phyloP scores from a whole-genome alignment of 2,888 invertebrate species.

The Agrenia bidenticulata region DNA sequence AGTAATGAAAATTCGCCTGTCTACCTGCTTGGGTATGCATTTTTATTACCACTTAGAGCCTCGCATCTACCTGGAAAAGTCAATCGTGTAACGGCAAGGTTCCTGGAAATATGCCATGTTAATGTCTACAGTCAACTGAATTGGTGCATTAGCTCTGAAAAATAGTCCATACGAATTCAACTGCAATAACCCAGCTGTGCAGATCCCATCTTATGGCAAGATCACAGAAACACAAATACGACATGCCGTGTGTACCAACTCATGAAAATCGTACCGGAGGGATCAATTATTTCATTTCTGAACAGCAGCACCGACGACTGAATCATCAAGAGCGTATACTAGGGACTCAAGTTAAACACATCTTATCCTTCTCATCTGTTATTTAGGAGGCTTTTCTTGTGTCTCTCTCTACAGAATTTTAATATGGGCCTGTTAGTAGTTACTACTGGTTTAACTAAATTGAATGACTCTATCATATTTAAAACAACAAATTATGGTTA shows the following conservation, averaged over 20 bases:
- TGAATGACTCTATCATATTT: too few species aligned
- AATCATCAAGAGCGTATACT: too few species aligned
- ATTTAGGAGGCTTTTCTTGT: too few species aligned
- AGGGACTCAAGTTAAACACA: too few species aligned
- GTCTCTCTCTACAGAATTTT: too few species aligned
- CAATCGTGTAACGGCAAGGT: background rate
- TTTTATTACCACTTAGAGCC: conserved; percentile 7
- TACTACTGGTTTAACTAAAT: too few species aligned
- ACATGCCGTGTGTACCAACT: background rate
- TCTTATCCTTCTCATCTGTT: too few species aligned
- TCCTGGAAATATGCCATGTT: too few species aligned
- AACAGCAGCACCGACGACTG: background rate
- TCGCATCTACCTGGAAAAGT: background rate
- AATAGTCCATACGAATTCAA: background rate
- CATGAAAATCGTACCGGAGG: conserved; percentile 28
- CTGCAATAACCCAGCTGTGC: conserved; percentile 6
- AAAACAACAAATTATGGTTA: too few species aligned
- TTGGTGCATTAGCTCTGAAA: background rate
- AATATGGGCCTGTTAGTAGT: too few species aligned
- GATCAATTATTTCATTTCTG: conserved; percentile 25
- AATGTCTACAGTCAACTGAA: background rate
- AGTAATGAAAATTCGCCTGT: too few species aligned
- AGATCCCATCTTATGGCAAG: background rate
- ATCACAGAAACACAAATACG: background rate
- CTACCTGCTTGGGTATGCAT: conserved; percentile 3